phyloP scores from a whole-genome alignment of 2,888 invertebrate species.

The Nesidiocoris tenuis region DNA sequence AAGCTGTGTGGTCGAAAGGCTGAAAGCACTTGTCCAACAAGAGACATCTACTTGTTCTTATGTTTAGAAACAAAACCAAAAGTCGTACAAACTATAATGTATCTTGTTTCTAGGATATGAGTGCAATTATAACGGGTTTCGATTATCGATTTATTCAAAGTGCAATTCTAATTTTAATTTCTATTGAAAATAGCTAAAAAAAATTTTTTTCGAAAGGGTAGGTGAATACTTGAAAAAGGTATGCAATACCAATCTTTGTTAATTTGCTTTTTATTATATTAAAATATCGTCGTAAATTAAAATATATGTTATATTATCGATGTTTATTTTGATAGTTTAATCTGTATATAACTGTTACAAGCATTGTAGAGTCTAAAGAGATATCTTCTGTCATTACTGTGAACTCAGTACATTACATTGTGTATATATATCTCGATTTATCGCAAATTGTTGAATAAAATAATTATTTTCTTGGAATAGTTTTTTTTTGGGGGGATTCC shows the following conservation, averaged over 20 bases:
- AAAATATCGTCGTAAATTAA: conserved; percentile 28
- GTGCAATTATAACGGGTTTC: conserved; percentile 49
- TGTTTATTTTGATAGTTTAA: conserved; percentile 37
- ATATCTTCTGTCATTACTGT: conserved; percentile 37
- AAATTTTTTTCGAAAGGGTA: conserved; percentile 10
- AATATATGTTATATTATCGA: conserved; percentile 12
- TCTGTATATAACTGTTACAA: conserved; percentile 43
- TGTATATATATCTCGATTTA: conserved; percentile 38
- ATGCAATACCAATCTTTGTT: conserved; percentile 28
- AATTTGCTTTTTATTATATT: conserved; percentile 19
- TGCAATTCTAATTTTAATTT: conserved; percentile 44
- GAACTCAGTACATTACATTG: conserved; percentile 26
- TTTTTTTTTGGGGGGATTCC: too few species aligned
- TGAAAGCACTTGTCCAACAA: conserved; percentile 16
- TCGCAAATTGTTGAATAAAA: conserved; percentile 38
- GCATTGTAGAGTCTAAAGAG: conserved; percentile 38
- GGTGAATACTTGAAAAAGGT: conserved; percentile 1
- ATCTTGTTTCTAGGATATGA: conserved; percentile 40
- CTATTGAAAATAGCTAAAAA: conserved; percentile 10
- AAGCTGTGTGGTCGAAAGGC: conserved; percentile 5
- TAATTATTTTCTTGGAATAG: conserved; percentile 34
- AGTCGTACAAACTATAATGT: conserved; percentile 45
- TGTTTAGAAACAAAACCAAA: conserved; percentile 22
- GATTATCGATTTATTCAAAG: conserved; percentile 40
- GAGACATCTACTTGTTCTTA: conserved; percentile 18